These are phyloP conservation scores for Platanista minor DNA, from an alignment of 2,113 vertebrate species.

Conservation along the genomic window DNA sequence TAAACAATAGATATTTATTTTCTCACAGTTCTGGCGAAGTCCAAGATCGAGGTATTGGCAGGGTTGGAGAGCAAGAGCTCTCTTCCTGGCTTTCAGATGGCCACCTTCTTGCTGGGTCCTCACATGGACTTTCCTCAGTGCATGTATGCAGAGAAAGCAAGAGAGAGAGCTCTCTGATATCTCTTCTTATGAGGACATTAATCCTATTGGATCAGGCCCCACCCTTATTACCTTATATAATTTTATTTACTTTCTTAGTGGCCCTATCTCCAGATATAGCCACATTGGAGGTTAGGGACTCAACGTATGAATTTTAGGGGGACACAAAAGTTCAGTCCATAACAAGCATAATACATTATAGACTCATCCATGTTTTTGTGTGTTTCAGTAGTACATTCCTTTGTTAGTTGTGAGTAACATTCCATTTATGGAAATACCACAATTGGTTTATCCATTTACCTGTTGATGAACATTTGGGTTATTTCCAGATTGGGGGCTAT, in stretches of 20 bases:
- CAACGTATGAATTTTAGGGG: neutral
- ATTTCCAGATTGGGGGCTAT: neutral
- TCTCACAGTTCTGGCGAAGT: neutral
- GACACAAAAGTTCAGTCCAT: neutral
- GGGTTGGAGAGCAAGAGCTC: neutral
- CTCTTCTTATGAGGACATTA: neutral
- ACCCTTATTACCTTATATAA: neutral
- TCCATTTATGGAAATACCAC: neutral
- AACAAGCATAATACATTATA: neutral
- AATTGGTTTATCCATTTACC: neutral
- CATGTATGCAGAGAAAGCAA: neutral
- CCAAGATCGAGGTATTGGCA: neutral
- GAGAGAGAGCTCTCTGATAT: neutral
- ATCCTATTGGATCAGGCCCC: neutral
- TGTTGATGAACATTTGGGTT: neutral
- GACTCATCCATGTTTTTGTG: neutral
- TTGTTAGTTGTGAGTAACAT: neutral
- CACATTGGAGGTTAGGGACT: neutral
- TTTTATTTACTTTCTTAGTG: neutral
- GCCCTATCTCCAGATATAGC: neutral
- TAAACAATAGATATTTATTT: neutral
- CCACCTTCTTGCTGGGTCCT: neutral
- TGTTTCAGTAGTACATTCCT: neutral
- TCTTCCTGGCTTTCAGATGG: neutral
- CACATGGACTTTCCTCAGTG: neutral